Percentiles rank a stretch among this genome's conserved stretches.
These are phyloP conservation scores for Seriola rivoliana DNA, from an alignment of 2,113 vertebrate species.

Conservation along the genomic window DNA sequence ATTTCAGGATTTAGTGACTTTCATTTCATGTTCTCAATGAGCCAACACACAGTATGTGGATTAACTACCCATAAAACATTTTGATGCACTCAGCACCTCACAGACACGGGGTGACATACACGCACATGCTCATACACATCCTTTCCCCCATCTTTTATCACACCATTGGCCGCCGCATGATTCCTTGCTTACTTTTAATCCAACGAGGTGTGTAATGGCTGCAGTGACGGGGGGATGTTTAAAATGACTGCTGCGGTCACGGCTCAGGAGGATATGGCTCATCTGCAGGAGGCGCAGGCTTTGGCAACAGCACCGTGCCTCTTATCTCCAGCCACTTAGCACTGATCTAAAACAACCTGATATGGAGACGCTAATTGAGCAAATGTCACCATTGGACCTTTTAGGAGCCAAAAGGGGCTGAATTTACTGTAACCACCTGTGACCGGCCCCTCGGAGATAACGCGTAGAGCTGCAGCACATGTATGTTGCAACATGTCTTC, in stretches of 20 bases:
- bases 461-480: not conserved
- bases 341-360: conserved; percentile 57
- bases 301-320: conserved; percentile 23
- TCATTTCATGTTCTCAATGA: conserved; percentile 40
- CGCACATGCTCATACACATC: conserved; percentile 4
- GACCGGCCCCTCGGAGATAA: not conserved
- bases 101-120: conserved; percentile 33
- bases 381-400: conserved; percentile 49
- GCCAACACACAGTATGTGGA: conserved; percentile 23
- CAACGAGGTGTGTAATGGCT: conserved; percentile 73
- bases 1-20: conserved; percentile 53
- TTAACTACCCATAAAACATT: conserved; percentile 32
- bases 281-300: conserved; percentile 42
- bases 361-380: conserved; percentile 42
- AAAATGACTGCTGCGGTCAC: conserved; percentile 56
- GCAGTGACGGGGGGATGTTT: conserved; percentile 45
- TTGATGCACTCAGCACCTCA: not conserved
- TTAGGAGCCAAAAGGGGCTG: conserved; percentile 32
- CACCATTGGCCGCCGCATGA: conserved; percentile 39
- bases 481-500: too few species aligned
- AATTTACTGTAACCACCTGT: conserved; percentile 8
- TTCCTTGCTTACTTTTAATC: conserved; percentile 56
- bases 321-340: conserved; percentile 64
- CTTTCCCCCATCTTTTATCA: conserved; percentile 38
- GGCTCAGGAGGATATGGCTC: conserved; percentile 58